Percentiles rank a stretch among this genome's conserved stretches.
These are phyloP conservation scores for Hemicrepidius hirtus DNA, from an alignment of 2,888 invertebrate genomes.

Conservation along the genomic window DNA sequence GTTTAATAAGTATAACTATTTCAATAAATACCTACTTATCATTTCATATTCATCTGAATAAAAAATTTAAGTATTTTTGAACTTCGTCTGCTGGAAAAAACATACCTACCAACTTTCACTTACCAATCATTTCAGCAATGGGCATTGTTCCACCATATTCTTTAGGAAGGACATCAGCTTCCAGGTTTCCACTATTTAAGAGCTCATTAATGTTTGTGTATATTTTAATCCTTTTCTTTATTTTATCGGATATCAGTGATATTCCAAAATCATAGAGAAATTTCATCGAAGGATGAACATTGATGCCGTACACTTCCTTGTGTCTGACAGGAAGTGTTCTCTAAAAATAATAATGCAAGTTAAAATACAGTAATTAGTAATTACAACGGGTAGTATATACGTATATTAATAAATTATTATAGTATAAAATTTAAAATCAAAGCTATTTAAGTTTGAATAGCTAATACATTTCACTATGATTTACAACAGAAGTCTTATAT, in stretches of 20 bases:
- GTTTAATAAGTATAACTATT: too few species aligned
- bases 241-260: slow-evolving; percentile 85
- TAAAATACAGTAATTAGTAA: neutral
- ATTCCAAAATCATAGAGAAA: slow-evolving; percentile 86
- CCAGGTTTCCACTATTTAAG: slow-evolving; percentile 67
- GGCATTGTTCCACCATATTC: slow-evolving; percentile 91
- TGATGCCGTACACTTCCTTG: slow-evolving; percentile 85
- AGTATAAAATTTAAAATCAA: too few species aligned
- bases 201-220: slow-evolving; percentile 79
- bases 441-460: too few species aligned
- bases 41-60: too few species aligned
- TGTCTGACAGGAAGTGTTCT: slow-evolving; percentile 86
- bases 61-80: too few species aligned
- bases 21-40: too few species aligned
- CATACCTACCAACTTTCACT: too few species aligned
- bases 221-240: slow-evolving; percentile 80
- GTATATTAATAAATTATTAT: too few species aligned
- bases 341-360: slow-evolving; percentile 69
- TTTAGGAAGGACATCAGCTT: slow-evolving; percentile 78
- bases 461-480: too few species aligned
- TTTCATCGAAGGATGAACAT: slow-evolving; percentile 83
- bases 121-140: slow-evolving; percentile 89
- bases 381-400: too few species aligned
- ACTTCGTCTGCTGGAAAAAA: too few species aligned
- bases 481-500: too few species aligned